Evolutionary conservation across 2,797 vertebrate genomes (phyloP).

Genomic region (Spinus olivaceus): DNA sequence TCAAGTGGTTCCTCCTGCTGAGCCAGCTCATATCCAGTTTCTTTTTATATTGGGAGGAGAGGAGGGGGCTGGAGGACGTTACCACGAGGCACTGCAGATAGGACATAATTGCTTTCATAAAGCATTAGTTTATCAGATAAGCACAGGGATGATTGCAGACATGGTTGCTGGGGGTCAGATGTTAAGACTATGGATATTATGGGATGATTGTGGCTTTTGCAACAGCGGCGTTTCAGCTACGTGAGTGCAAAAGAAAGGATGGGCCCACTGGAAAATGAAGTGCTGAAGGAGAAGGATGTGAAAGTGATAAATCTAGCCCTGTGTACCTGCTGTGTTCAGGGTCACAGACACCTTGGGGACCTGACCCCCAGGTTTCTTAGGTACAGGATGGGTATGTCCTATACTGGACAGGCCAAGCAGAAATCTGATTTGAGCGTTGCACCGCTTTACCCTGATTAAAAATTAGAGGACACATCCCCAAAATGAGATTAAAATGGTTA

Average conservation of each 20-base stretch:
- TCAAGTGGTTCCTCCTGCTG: constrained; percentile 44
- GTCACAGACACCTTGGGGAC: not conserved
- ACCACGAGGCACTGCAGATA: not conserved
- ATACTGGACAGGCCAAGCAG: not conserved
- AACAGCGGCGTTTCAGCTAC: not conserved
- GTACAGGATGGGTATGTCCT: not conserved
- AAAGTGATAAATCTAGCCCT: not conserved
- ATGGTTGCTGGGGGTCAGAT: not conserved
- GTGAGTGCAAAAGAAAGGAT: not conserved
- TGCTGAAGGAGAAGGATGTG: not conserved
- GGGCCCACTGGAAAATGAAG: not conserved
- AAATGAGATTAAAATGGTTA: not conserved
- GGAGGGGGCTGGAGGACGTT: not conserved
- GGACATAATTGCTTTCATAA: not conserved
- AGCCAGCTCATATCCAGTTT: constrained; percentile 12
- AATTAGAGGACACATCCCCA: not conserved
- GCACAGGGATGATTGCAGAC: not conserved
- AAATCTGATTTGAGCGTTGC: not conserved
- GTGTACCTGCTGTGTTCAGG: not conserved
- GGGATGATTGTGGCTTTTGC: not conserved
- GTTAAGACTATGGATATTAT: not conserved
- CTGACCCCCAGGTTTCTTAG: not conserved
- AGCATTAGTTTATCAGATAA: not conserved
- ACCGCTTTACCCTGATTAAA: not conserved
- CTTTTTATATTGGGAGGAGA: not conserved